A percentile compares a stretch with the other conserved stretches of the same genome.
Conservation (phyloP, 1,140 invertebrate species). For the Tetraneura akinire region DNA sequence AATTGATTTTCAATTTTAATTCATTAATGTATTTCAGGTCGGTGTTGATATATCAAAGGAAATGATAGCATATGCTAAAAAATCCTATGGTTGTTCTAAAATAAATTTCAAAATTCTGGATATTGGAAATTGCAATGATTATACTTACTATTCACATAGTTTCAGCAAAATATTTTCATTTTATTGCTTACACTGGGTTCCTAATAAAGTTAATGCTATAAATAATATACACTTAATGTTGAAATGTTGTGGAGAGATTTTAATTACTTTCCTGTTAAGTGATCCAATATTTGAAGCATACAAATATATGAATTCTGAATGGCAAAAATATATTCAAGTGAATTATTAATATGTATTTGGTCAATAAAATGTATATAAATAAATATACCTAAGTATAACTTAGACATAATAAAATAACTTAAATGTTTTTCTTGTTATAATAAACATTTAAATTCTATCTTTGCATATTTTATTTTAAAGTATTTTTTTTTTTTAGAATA, state of each 20-base stretch:
- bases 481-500: constrained; percentile 16
- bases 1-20: background rate
- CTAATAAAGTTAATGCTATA: constrained; percentile 19
- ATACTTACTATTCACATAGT: background rate
- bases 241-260: constrained; percentile 29
- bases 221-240: constrained; percentile 27
- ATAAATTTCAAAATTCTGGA: constrained; percentile 25
- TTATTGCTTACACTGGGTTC: constrained; percentile 34
- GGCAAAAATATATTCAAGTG: constrained; percentile 36
- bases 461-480: too few relatives aligned
- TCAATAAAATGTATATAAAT: background rate
- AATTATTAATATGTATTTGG: background rate
- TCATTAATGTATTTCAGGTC: background rate
- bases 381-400: too few relatives aligned
- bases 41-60: constrained; percentile 38
- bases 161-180: constrained; percentile 45
- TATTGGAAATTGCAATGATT: constrained; percentile 30
- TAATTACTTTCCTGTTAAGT: background rate
- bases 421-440: too few relatives aligned
- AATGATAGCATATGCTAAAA: constrained; percentile 35
- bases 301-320: constrained; percentile 29
- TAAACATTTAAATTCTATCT: too few relatives aligned
- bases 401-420: too few relatives aligned
- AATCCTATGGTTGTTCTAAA: background rate
- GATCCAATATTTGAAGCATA: constrained; percentile 37